Conservation (phyloP, 2,113 vertebrate genomes). For the Corythoichthys haematopterus region DNA sequence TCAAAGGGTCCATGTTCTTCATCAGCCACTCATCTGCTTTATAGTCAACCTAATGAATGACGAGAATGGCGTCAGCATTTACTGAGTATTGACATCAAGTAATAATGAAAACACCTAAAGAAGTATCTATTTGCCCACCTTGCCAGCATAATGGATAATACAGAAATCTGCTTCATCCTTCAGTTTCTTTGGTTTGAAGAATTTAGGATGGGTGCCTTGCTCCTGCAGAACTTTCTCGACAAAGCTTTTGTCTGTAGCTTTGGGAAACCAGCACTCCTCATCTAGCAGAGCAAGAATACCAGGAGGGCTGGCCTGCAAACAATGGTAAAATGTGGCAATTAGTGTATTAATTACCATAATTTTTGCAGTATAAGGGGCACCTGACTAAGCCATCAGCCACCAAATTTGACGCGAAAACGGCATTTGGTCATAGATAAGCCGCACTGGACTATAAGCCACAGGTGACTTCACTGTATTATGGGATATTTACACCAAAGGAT, state of each 20-base stretch:
- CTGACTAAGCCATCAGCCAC: background rate
- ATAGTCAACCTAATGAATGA: conserved; percentile 85
- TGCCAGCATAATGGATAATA: conserved; percentile 97
- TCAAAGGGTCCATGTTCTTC: conserved; percentile 99
- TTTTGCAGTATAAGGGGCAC: no score
- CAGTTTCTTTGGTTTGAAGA: conserved; percentile 95
- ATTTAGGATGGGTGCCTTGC: conserved; percentile 91
- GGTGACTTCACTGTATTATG: no score
- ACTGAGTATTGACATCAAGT: background rate
- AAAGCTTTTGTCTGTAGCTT: conserved; percentile 97
- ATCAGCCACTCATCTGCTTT: conserved; percentile 97
- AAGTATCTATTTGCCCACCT: conserved; percentile 68
- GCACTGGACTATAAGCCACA: no score
- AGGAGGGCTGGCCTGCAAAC: conserved; percentile 84
- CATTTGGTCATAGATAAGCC: no score
- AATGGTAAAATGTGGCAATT: background rate
- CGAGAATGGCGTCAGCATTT: background rate
- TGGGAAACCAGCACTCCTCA: conserved; percentile 98
- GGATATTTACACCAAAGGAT: no score
- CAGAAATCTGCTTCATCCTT: conserved; percentile 98
- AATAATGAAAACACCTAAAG: background rate
- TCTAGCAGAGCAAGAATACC: conserved; percentile 93
- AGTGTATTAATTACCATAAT: background rate
- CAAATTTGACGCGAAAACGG: background rate
- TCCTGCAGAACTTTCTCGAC: conserved; percentile 97